Evolutionary conservation across 2,797 vertebrate species (phyloP).

Genomic region (Sebastes variabilis): DNA sequence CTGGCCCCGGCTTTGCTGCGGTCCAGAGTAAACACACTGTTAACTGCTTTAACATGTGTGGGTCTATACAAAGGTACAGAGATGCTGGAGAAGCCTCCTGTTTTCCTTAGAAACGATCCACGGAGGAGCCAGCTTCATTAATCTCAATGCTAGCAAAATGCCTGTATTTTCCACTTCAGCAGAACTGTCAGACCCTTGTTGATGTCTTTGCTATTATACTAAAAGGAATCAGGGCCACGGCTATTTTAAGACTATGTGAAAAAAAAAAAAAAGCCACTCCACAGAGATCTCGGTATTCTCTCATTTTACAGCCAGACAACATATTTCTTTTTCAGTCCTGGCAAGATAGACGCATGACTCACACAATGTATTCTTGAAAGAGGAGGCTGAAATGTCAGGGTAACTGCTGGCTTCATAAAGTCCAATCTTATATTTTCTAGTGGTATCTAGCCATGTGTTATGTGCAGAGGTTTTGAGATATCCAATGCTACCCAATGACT

Average conservation of each 20-base stretch:
- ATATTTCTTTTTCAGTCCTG: slow-evolving; percentile 45
- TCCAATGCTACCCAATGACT: not conserved
- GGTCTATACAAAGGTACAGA: not conserved
- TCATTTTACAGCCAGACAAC: slow-evolving; percentile 44
- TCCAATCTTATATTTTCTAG: not conserved
- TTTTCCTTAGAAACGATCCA: slow-evolving; percentile 19
- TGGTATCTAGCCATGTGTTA: not conserved
- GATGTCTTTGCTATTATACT: slow-evolving; percentile 51
- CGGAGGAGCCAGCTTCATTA: slow-evolving; percentile 2
- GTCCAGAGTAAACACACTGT: not conserved
- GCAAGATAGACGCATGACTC: slow-evolving; percentile 44
- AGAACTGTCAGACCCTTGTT: slow-evolving; percentile 44
- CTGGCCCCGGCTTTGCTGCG: not conserved
- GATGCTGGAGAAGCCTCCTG: slow-evolving; percentile 26
- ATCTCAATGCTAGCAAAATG: slow-evolving; percentile 19
- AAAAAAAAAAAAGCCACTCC: slow-evolving; percentile 15
- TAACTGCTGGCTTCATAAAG: not conserved
- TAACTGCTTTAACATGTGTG: slow-evolving; percentile 37
- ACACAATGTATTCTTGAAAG: slow-evolving; percentile 44
- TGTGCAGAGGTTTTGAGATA: not conserved
- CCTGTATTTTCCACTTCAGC: slow-evolving; percentile 54
- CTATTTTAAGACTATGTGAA: slow-evolving; percentile 58
- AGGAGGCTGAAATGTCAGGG: slow-evolving; percentile 33
- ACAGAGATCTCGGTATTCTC: slow-evolving; percentile 8
- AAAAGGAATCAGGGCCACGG: slow-evolving; percentile 35